These are phyloP conservation scores for Ictalurus furcatus DNA, from an alignment of 2,113 vertebrate genomes.

Conservation along the genomic window DNA sequence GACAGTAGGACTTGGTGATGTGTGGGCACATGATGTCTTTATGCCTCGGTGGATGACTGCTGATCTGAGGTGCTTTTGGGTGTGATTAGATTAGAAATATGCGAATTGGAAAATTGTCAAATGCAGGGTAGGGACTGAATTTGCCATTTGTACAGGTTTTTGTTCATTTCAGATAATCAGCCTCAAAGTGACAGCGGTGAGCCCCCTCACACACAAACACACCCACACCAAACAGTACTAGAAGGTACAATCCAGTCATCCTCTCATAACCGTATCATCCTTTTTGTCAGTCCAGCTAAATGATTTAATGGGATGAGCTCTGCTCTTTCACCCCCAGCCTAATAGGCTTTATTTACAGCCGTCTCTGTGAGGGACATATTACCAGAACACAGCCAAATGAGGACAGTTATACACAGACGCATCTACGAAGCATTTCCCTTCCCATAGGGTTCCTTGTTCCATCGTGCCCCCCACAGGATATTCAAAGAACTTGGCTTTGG, in stretches of 20 bases:
- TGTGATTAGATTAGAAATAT: slow-evolving; percentile 53
- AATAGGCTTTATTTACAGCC: slow-evolving; percentile 55
- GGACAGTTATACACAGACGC: background rate
- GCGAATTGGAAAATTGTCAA: slow-evolving; percentile 50
- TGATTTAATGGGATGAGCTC: slow-evolving; percentile 59
- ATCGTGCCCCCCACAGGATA: slow-evolving; percentile 61
- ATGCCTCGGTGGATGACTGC: slow-evolving; percentile 1
- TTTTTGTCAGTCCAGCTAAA: slow-evolving; percentile 60
- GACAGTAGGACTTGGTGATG: slow-evolving; percentile 52
- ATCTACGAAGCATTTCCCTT: background rate
- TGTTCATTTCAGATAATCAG: slow-evolving; percentile 52
- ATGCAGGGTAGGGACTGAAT: slow-evolving; percentile 40
- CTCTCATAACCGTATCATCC: slow-evolving; percentile 45
- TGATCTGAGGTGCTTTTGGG: slow-evolving; percentile 25
- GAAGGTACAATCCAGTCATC: slow-evolving; percentile 47
- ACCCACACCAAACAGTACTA: background rate
- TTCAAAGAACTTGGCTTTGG: slow-evolving; percentile 37
- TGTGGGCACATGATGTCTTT: slow-evolving; percentile 47
- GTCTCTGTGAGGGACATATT: slow-evolving; percentile 23
- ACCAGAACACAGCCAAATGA: slow-evolving; percentile 14
- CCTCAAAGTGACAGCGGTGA: slow-evolving; percentile 35
- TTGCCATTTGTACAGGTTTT: slow-evolving; percentile 43
- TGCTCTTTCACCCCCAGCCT: slow-evolving; percentile 48
- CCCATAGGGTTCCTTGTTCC: slow-evolving; percentile 50
- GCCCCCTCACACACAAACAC: slow-evolving; percentile 4